Evolutionary conservation across 2,113 vertebrate genomes (phyloP).

Genomic region (Diglossa brunneiventris): DNA sequence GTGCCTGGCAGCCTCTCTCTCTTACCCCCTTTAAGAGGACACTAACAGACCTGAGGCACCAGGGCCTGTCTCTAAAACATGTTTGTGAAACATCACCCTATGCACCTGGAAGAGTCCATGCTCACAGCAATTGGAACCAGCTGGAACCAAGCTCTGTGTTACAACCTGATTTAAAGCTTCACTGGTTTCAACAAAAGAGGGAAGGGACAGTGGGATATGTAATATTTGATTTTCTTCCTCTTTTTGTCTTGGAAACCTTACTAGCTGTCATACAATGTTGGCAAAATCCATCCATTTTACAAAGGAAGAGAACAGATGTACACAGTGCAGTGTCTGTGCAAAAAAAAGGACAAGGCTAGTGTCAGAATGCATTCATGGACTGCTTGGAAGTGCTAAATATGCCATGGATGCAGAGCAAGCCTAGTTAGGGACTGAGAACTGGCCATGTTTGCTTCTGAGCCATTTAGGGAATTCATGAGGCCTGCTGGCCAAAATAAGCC

Average conservation of each 20-base stretch:
- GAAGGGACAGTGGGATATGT: not conserved
- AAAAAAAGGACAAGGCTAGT: not conserved
- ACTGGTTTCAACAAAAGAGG: not conserved
- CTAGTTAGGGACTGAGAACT: not conserved
- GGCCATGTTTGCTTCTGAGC: not conserved
- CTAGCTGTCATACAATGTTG: not conserved
- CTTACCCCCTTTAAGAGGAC: not conserved
- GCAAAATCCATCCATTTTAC: not conserved
- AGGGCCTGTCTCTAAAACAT: not conserved
- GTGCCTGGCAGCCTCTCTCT: not conserved
- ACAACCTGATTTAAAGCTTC: not conserved
- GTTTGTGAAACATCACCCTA: not conserved
- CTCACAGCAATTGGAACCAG: not conserved
- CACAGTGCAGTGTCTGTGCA: not conserved
- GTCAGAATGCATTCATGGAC: not conserved
- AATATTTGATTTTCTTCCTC: not conserved
- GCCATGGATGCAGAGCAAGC: not conserved
- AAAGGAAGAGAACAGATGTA: not conserved
- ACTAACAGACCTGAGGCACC: not conserved
- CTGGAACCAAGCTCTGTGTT: not conserved
- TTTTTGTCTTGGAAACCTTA: not conserved
- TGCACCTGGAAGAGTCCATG: not conserved
- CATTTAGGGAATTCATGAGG: not conserved
- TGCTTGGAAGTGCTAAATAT: not conserved
- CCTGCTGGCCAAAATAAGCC: not conserved